phyloP scores from a whole-genome alignment of 2,797 vertebrate species.

The Lithobates pipiens region DNA sequence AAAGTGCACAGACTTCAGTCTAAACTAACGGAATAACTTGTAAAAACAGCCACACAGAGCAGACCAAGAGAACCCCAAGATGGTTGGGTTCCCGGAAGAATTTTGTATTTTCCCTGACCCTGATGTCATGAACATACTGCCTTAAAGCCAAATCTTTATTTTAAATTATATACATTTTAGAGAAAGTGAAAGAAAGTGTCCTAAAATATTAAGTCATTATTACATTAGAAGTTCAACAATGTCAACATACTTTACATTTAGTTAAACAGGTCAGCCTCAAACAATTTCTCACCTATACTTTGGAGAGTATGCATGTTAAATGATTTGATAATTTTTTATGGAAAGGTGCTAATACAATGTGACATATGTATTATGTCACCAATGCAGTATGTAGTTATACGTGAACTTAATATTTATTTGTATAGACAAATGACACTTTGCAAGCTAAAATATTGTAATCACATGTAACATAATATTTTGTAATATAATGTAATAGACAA shows the following conservation, averaged over 20 bases:
- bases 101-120: not conserved
- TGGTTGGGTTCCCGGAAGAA: not conserved
- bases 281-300: not conserved
- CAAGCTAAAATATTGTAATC: constrained; percentile 12
- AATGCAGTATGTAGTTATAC: not conserved
- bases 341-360: not conserved
- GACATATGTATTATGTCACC: not conserved
- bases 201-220: not conserved
- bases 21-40: not conserved
- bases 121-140: not conserved
- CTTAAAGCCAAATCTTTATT: not conserved
- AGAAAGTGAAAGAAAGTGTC: not conserved
- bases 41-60: too few relatives aligned
- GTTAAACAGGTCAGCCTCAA: not conserved
- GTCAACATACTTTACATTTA: not conserved
- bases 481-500: not conserved
- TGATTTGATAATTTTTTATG: not conserved
- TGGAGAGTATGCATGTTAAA: not conserved
- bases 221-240: not conserved
- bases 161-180: not conserved
- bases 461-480: not conserved
- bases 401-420: not conserved
- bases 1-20: not conserved
- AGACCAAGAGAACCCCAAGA: not conserved
- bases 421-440: not conserved